A percentile compares a stretch with the other conserved stretches of the same genome.
Conservation (phyloP, 2,113 vertebrate species). For the Salminus brasiliensis region DNA sequence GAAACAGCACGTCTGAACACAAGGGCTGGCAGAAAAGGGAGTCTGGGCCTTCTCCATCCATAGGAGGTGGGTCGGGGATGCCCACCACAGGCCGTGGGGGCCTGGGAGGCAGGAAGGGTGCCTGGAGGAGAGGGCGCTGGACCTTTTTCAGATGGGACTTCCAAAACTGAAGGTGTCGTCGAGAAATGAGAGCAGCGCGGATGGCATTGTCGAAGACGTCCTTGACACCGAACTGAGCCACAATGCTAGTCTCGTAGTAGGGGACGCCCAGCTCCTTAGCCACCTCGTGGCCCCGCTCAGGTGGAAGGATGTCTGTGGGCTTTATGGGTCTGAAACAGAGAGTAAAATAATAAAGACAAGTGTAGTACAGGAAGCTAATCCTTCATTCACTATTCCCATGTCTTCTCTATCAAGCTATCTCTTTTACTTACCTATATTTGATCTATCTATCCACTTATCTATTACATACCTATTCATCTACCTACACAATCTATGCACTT, state of each 20-base stretch:
- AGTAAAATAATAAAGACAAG: slow-evolving; percentile 31
- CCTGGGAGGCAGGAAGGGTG: slow-evolving; percentile 85
- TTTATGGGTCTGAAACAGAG: slow-evolving; percentile 83
- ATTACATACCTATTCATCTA: too few species aligned
- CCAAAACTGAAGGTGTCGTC: slow-evolving; percentile 92
- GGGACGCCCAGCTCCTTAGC: slow-evolving; percentile 90
- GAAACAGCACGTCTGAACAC: slow-evolving; percentile 85
- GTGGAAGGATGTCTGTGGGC: slow-evolving; percentile 86
- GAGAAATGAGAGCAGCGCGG: slow-evolving; percentile 87
- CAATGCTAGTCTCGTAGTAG: slow-evolving; percentile 91
- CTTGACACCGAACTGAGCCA: slow-evolving; percentile 91
- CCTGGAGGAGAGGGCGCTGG: slow-evolving; percentile 86
- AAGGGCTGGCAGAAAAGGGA: slow-evolving; percentile 82
- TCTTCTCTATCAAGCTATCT: too few species aligned
- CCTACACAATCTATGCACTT: too few species aligned
- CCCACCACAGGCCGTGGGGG: slow-evolving; percentile 84
- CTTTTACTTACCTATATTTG: too few species aligned
- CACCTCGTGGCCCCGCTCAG: slow-evolving; percentile 87
- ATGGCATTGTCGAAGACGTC: slow-evolving; percentile 94
- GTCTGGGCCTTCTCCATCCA: slow-evolving; percentile 73
- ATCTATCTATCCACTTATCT: too few species aligned
- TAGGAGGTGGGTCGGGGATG: slow-evolving; percentile 76
- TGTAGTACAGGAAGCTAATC: too few species aligned
- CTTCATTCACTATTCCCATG: too few species aligned
- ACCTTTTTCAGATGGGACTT: slow-evolving; percentile 90